Evolutionary conservation across 2,797 vertebrate species (phyloP).

Genomic region (Catamblyrhynchus diadema): DNA sequence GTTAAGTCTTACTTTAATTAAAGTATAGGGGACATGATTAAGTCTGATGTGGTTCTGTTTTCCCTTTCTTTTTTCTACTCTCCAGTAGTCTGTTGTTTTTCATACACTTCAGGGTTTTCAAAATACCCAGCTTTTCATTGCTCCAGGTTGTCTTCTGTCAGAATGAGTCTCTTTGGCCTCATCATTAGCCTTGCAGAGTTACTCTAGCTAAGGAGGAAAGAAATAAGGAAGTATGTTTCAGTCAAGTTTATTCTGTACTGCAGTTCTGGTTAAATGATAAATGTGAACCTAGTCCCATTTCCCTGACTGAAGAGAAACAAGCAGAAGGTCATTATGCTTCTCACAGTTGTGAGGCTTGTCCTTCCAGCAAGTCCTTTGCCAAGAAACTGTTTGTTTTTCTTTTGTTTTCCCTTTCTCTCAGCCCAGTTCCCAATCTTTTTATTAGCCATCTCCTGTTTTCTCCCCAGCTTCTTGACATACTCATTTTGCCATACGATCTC

Average conservation of each 20-base stretch:
- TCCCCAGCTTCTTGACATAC: background rate
- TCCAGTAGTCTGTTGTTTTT: background rate
- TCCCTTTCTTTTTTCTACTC: background rate
- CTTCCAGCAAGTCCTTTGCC: background rate
- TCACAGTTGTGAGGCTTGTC: background rate
- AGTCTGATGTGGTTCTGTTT: background rate
- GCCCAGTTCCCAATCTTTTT: background rate
- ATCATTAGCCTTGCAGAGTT: background rate
- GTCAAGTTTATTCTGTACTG: background rate
- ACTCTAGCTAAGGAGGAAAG: background rate
- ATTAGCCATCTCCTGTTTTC: background rate
- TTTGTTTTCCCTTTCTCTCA: constrained; percentile 9
- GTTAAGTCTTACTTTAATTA: constrained; percentile 5
- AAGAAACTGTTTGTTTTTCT: constrained; percentile 6
- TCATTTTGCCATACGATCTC: background rate
- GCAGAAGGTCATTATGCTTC: constrained; percentile 14
- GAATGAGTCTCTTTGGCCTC: background rate
- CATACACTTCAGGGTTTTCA: background rate
- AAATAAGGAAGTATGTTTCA: background rate
- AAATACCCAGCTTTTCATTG: background rate
- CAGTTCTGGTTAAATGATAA: background rate
- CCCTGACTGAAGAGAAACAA: background rate
- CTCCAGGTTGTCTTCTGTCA: background rate
- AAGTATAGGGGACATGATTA: background rate
- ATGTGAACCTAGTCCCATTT: background rate